phyloP scores from a whole-genome alignment of 1,140 invertebrate species.

The Epicauta chinensis region DNA sequence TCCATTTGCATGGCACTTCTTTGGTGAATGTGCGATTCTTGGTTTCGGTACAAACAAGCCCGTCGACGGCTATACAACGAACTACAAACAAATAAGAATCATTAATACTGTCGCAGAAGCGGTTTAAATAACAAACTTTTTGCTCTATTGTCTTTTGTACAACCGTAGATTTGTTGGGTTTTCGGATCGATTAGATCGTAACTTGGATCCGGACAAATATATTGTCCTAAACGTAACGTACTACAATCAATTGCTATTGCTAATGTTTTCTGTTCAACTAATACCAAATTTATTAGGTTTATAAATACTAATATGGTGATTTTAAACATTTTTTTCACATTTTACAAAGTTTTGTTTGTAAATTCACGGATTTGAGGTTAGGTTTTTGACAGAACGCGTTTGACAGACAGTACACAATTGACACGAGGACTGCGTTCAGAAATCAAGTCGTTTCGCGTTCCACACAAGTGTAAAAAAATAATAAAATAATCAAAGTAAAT shows the following conservation, averaged over 20 bases:
- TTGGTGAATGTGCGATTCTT: constrained; percentile 74
- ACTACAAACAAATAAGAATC: constrained; percentile 66
- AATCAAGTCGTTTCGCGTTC: too few species aligned
- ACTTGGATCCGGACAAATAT: constrained; percentile 75
- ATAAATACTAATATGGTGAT: too few species aligned
- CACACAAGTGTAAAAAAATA: too few species aligned
- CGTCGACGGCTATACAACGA: constrained; percentile 72
- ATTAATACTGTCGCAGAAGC: constrained; percentile 7
- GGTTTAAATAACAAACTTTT: constrained; percentile 49
- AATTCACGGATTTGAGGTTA: too few species aligned
- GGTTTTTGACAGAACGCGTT: too few species aligned
- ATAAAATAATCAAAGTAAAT: too few species aligned
- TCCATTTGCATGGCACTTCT: constrained; percentile 86
- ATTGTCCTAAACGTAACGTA: constrained; percentile 74
- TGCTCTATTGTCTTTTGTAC: constrained; percentile 71
- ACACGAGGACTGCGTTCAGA: too few species aligned
- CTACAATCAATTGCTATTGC: constrained; percentile 51
- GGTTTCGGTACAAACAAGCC: constrained; percentile 74
- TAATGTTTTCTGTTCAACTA: neutral
- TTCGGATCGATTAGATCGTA: constrained; percentile 76
- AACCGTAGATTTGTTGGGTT: constrained; percentile 83
- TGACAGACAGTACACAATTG: too few species aligned
- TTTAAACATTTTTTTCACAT: too few species aligned
- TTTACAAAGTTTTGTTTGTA: too few species aligned
- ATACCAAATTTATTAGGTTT: too few species aligned